Evolutionary conservation across 2,113 vertebrate species (phyloP), one percentile per base, ranked within the genome.

Genomic region (Vicugna pacos): DNA sequence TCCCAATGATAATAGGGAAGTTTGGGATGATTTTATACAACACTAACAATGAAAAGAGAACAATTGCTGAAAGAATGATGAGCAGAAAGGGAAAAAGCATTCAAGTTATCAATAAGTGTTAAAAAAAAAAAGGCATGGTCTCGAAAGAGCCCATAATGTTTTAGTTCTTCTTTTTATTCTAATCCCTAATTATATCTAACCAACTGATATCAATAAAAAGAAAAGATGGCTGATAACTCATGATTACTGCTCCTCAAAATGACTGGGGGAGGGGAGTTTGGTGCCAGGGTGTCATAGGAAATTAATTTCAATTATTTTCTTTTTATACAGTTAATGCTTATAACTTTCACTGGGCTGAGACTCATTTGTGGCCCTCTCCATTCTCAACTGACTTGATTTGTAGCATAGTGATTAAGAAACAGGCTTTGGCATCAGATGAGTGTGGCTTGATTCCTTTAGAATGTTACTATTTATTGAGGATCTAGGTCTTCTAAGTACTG

Each of bases 11-110:
- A 56, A 46, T 32, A 58, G 75, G 13, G 38, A 82, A 64, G 42
- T 62, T 83, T 91, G 46, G 46, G n/a, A 64, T 19, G 65, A 52
- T 89, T 94, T 95, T 94, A 35, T 5, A 42, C 20, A 89, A 62
- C n/a, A 89, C n/a, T 65, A 86, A 72, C 62, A 76, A 69, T n/a
- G 70, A 46, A 91, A 88, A 8, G 70, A 92, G 58, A 86, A 64
- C 26, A 83, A 35, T 35, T 64, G 26, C 28, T 70, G 8, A 58
- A 92, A 96, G 54, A 92, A 42, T 35, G 30, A 52, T 50, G 14
- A 91, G 50, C 4, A 52, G 35, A 56, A 96, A 89, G 52, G 20
- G 32, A 46, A 93, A 69, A 42, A 4, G 17, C 6, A n/a, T 46
- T 81, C 10, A 35, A 91, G 58, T 77, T 82, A 46, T 80, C 89